These are phyloP conservation scores for Dryobates pubescens DNA, from an alignment of 2,797 vertebrate species.

Conservation along the genomic window DNA sequence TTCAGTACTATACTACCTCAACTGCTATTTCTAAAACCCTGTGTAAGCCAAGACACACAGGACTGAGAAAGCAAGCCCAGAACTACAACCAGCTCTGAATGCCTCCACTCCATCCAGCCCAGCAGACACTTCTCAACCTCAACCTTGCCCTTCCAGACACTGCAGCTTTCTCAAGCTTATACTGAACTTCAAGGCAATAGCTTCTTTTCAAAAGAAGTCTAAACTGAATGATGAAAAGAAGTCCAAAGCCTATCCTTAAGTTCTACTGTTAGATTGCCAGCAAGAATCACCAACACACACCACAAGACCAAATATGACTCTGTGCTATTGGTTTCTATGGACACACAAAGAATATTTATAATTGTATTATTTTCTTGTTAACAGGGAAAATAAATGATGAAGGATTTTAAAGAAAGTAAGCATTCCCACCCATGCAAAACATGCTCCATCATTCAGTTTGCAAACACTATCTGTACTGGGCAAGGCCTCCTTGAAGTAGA, in stretches of 20 bases:
- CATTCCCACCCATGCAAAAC: background rate
- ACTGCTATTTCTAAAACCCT: background rate
- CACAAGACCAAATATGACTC: background rate
- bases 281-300: background rate
- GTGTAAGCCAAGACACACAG: background rate
- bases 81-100: background rate
- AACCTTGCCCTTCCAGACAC: background rate
- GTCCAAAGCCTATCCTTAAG: rapidly evolving
- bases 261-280: background rate
- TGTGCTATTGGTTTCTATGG: background rate
- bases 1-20: background rate
- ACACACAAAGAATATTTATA: background rate
- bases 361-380: background rate
- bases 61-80: background rate
- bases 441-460: background rate
- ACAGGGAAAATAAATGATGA: background rate
- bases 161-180: background rate
- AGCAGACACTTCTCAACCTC: background rate
- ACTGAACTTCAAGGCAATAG: background rate
- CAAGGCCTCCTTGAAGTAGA: background rate
- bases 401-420: background rate
- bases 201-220: background rate
- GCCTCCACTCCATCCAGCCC: background rate
- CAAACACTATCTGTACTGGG: background rate
- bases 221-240: background rate